These are phyloP conservation scores for Zygogramma bicolorata DNA, from an alignment of 2,888 invertebrate species.

Conservation along the genomic window DNA sequence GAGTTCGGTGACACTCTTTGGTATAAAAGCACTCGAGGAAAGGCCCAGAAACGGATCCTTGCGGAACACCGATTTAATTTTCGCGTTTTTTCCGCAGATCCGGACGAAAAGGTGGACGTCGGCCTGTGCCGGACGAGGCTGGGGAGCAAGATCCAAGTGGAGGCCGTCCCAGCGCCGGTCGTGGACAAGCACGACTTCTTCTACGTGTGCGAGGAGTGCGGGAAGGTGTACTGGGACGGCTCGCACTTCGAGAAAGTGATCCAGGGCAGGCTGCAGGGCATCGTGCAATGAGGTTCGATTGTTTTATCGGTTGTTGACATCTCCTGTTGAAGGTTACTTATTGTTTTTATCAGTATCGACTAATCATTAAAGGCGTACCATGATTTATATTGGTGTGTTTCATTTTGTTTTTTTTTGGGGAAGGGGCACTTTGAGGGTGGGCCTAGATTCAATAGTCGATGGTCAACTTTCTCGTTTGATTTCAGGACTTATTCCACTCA, in stretches of 20 bases:
- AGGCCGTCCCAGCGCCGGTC: conserved; percentile 60
- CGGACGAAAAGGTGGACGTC: conserved; percentile 63
- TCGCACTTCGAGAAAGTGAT: conserved; percentile 61
- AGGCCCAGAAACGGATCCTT: background rate
- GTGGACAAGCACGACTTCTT: conserved; percentile 68
- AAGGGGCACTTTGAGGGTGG: too few relatives aligned
- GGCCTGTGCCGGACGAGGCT: conserved; percentile 69
- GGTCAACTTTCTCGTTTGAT: too few relatives aligned
- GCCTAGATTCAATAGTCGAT: too few relatives aligned
- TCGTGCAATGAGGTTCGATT: conserved; percentile 51
- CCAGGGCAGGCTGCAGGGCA: conserved; percentile 58
- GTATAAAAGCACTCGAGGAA: too few relatives aligned
- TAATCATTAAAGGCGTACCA: conserved; percentile 27
- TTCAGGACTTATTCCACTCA: too few relatives aligned
- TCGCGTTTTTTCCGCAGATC: conserved; percentile 51
- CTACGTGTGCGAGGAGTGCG: conserved; percentile 79
- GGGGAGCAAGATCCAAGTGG: conserved; percentile 71
- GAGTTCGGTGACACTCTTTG: too few relatives aligned
- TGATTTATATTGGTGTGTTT: conserved; percentile 2
- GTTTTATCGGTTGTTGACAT: conserved; percentile 24
- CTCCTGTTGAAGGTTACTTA: conserved; percentile 7
- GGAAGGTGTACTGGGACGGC: conserved; percentile 80
- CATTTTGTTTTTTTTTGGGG: too few relatives aligned
- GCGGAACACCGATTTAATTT: background rate
- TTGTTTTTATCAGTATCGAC: conserved; percentile 16